phyloP scores from a whole-genome alignment of 2,797 vertebrate genomes.

The Erithacus rubecula region DNA sequence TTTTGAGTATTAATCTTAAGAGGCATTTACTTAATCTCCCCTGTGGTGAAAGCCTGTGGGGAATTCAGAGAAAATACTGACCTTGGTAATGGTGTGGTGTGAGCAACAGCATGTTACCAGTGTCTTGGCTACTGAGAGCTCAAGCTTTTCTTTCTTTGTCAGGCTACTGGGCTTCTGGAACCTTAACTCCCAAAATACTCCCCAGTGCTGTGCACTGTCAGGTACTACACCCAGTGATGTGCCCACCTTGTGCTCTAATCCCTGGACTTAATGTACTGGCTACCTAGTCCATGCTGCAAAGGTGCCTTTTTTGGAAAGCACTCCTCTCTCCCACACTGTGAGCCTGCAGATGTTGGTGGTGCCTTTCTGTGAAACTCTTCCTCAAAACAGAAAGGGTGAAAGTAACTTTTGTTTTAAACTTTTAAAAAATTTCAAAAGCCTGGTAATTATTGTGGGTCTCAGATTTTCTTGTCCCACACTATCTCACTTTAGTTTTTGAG shows the following conservation, averaged over 20 bases:
- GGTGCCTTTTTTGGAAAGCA: not conserved
- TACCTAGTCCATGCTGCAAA: not conserved
- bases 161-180: not conserved
- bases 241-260: not conserved
- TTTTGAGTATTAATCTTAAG: not conserved
- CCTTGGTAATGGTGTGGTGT: not conserved
- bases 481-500: not conserved
- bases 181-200: not conserved
- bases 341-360: not conserved
- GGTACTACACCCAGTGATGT: not conserved
- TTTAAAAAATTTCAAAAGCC: not conserved
- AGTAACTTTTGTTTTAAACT: not conserved
- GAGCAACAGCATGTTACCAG: no score
- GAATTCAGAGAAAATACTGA: not conserved
- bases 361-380: not conserved
- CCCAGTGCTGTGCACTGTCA: accelerated
- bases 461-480: not conserved
- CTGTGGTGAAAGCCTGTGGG: not conserved
- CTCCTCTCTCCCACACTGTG: not conserved
- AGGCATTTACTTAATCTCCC: not conserved
- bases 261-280: accelerated
- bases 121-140: not conserved
- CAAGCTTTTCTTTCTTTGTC: not conserved
- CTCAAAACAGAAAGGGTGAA: not conserved
- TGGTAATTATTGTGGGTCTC: not conserved